These are phyloP conservation scores for Andrena flavipes DNA, from an alignment of 2,888 invertebrate species.

Conservation along the genomic window DNA sequence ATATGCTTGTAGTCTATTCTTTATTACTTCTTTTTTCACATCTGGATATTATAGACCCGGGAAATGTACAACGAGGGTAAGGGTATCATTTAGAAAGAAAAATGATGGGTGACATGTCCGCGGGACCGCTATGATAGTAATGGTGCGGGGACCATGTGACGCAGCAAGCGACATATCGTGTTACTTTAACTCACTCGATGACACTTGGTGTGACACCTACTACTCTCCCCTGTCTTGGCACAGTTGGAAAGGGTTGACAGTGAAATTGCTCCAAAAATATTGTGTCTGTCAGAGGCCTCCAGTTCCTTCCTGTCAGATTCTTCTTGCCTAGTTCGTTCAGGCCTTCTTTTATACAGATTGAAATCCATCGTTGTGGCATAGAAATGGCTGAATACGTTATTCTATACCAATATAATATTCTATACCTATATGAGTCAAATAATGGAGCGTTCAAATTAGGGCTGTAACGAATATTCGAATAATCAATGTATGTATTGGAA, in stretches of 20 bases:
- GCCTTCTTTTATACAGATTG: not conserved
- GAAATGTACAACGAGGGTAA: not conserved
- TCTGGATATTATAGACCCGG: not conserved
- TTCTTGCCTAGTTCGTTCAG: not conserved
- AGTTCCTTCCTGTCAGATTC: not conserved
- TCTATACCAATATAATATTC: too few species aligned
- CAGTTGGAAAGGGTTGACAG: not conserved
- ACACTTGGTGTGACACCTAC: conserved; percentile 37
- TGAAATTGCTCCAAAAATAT: conserved; percentile 17
- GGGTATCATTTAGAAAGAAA: conserved; percentile 10
- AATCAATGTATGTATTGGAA: too few species aligned
- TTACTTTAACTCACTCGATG: conserved; percentile 47
- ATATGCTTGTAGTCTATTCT: not conserved
- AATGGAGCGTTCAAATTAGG: too few species aligned
- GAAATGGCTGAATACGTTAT: too few species aligned
- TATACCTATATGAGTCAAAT: too few species aligned
- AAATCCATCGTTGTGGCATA: too few species aligned
- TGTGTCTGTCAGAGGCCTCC: not conserved
- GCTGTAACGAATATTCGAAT: too few species aligned
- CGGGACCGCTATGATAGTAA: conserved; percentile 5
- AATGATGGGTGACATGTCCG: conserved; percentile 16
- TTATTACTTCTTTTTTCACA: not conserved
- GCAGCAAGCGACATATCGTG: conserved; percentile 47
- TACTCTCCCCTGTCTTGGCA: conserved; percentile 6
- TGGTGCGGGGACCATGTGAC: conserved; percentile 38